Conservation (phyloP, 2,113 vertebrate genomes). For the Leiothrix lutea region DNA sequence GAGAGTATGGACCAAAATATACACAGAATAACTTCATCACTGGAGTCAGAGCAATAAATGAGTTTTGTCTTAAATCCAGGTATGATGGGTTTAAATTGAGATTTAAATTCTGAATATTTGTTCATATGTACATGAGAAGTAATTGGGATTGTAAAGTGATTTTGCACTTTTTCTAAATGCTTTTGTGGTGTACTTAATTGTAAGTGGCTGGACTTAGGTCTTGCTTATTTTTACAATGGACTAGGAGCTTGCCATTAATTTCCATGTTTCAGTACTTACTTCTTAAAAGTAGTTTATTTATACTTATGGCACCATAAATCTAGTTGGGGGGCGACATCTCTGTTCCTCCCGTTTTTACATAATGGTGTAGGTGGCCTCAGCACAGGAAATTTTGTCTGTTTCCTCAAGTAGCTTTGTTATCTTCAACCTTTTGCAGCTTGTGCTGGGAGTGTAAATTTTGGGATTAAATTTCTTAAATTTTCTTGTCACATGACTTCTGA, state of each 20-base stretch:
- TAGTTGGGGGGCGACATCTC: rapidly evolving
- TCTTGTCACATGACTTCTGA: neutral
- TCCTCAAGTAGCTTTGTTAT: neutral
- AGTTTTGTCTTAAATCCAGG: slow-evolving; percentile 98
- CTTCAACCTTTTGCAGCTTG: neutral
- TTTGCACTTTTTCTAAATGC: neutral
- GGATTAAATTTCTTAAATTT: neutral
- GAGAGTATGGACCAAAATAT: slow-evolving; percentile 94
- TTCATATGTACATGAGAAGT: neutral
- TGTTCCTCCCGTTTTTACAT: neutral
- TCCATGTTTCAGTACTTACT: neutral
- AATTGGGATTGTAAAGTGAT: neutral
- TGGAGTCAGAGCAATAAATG: slow-evolving; percentile 96
- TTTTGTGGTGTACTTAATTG: neutral
- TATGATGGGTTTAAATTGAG: slow-evolving; percentile 52
- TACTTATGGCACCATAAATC: neutral
- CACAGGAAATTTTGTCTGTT: neutral
- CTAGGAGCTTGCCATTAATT: neutral
- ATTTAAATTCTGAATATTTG: neutral
- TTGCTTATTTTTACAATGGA: neutral
- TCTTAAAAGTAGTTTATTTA: neutral
- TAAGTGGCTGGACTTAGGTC: neutral
- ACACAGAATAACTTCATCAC: slow-evolving; percentile 99
- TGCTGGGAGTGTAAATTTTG: neutral
- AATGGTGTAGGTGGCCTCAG: neutral